These are phyloP conservation scores for Dryadula phaetusa DNA, from an alignment of 2,888 invertebrate species.

Conservation along the genomic window DNA sequence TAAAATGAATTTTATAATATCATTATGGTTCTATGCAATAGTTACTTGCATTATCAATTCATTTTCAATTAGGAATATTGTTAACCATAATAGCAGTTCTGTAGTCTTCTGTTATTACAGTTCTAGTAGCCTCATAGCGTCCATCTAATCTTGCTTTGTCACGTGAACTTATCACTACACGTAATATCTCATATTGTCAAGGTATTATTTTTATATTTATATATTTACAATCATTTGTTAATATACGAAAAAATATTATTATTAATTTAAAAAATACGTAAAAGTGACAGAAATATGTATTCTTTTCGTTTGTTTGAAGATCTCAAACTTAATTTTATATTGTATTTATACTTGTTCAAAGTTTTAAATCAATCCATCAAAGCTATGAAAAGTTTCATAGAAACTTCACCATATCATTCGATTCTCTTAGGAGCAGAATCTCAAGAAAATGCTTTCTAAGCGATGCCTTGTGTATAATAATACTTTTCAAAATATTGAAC, in stretches of 20 bases:
- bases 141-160: conserved; percentile 20
- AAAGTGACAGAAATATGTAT: too few relatives aligned
- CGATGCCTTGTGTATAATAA: background rate
- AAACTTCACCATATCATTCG: background rate
- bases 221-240: background rate
- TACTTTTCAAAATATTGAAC: background rate
- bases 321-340: background rate
- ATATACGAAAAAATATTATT: too few relatives aligned
- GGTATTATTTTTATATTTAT: background rate
- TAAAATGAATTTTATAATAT: background rate
- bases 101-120: conserved; percentile 11
- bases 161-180: background rate
- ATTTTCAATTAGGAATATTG: conserved; percentile 24
- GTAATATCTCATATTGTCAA: background rate
- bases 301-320: background rate
- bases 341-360: background rate
- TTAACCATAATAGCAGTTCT: background rate
- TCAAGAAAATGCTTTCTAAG: background rate
- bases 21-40: background rate
- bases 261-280: too few relatives aligned
- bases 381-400: background rate
- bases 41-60: background rate
- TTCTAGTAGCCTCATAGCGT: conserved; percentile 1
- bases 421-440: background rate
- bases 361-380: background rate